Evolutionary conservation across 2,797 vertebrate genomes (phyloP).

Genomic region (Bradypodion ventrale): DNA sequence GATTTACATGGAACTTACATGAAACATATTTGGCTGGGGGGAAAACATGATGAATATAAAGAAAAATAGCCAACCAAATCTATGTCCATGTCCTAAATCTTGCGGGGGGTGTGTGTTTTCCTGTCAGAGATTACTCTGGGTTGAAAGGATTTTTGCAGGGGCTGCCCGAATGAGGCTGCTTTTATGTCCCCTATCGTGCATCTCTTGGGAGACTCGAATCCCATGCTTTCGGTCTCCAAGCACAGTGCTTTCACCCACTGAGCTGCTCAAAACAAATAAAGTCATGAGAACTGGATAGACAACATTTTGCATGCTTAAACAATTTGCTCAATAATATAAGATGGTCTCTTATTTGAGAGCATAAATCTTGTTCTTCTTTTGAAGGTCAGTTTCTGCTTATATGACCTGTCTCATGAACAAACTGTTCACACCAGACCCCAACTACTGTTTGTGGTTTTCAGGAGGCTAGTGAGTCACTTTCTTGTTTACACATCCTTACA

Average conservation of each 20-base stretch:
- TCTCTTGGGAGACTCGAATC: too few species aligned
- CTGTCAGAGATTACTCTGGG: too few species aligned
- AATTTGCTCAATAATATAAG: background rate
- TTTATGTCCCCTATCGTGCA: too few species aligned
- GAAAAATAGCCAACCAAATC: background rate
- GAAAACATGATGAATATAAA: background rate
- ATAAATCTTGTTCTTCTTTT: background rate
- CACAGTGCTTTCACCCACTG: too few species aligned
- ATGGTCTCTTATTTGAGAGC: slow-evolving; percentile 12
- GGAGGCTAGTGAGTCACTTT: background rate
- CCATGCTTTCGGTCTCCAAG: too few species aligned
- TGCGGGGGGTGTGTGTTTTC: too few species aligned
- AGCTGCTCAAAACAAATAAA: background rate
- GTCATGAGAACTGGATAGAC: background rate
- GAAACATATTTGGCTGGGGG: background rate
- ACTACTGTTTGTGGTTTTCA: background rate
- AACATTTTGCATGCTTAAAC: background rate
- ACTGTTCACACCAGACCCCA: background rate
- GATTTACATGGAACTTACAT: background rate
- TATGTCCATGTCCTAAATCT: background rate
- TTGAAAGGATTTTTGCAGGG: too few species aligned
- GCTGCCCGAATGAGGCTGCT: too few species aligned
- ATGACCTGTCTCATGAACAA: background rate
- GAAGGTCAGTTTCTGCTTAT: slow-evolving; percentile 20
- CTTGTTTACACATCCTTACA: background rate